Evolutionary conservation across 2,888 invertebrate genomes (phyloP).

Genomic region (Leucophenga maculata): DNA sequence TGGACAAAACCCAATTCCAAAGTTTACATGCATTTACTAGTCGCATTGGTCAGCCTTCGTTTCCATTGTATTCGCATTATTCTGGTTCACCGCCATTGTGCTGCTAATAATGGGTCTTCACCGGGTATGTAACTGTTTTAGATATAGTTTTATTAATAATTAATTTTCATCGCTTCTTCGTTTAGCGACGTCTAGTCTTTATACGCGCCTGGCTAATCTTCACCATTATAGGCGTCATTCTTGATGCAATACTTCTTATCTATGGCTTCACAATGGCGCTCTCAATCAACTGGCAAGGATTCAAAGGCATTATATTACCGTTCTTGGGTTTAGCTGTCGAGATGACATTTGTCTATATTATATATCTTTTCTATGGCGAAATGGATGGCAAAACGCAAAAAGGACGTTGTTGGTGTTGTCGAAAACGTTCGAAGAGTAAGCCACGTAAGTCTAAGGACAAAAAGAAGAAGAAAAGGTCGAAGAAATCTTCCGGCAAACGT

Average conservation of each 20-base stretch:
- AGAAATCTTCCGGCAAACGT: too few relatives aligned
- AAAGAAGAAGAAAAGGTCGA: neutral
- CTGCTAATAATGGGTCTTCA: slow-evolving; percentile 43
- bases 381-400: slow-evolving; percentile 16
- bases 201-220: slow-evolving; percentile 53
- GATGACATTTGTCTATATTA: slow-evolving; percentile 56
- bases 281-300: slow-evolving; percentile 49
- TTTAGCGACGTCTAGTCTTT: slow-evolving; percentile 32
- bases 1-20: neutral
- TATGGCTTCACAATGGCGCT: slow-evolving; percentile 52
- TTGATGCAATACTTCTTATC: slow-evolving; percentile 48
- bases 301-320: slow-evolving; percentile 48
- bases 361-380: slow-evolving; percentile 51
- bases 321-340: slow-evolving; percentile 55
- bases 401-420: neutral
- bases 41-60: slow-evolving; percentile 45
- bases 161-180: neutral
- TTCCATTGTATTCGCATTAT: slow-evolving; percentile 45
- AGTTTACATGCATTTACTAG: slow-evolving; percentile 29
- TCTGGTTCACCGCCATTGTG: slow-evolving; percentile 49
- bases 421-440: neutral
- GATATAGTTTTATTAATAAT: too few relatives aligned
- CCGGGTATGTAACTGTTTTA: neutral
- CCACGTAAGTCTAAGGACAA: neutral
- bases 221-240: slow-evolving; percentile 52